Base-by-base conservation (phyloP, 2,113 vertebrate species). In the Thermophis baileyi region DNA sequence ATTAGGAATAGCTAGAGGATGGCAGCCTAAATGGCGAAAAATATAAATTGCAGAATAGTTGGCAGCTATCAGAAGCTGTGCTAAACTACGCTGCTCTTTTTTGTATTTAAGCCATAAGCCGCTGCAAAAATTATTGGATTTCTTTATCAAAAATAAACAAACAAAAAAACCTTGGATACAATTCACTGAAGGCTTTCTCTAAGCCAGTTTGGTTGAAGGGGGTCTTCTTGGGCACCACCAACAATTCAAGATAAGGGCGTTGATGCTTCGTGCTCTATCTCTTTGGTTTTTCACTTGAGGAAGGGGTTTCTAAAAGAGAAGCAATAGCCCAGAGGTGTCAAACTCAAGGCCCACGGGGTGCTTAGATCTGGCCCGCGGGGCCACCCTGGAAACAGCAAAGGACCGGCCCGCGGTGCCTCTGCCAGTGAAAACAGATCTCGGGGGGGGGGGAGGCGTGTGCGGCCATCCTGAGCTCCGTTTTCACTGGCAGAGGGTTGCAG, bases 71-170 rank as follows among this genome's bases (percentile, higher is more conserved):
- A 90, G 94, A 91, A 91, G 94, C 95, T 95, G 93, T 94, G 96
- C 95, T 69, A 91, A 94, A 88, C 92, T 94, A 94, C 27, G 93
- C 90, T 53, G 5, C 94, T 89, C 51, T 25, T 90, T 90, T 95
- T 57, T 92, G 74, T 90, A 94, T 95, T 95, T 96, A 96, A 97
- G 96, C 95, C 88, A 91, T 91, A 92, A 92, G 69, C 0, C 6
- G 11, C 25, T 16, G 88, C 50, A 87, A 51, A 25, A 57, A 92
- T 49, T 87, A 94, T 94, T 81, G 88, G 90, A 87, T 94, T 94
- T 91, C 57, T 93, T 94, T 89, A 89, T 49, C 51, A 91, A 87
- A 47, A 27, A 90, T 14, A 91, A 53, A 92, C 81, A 46, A 25
- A 89, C 20, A 90, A 46, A 85, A n/a, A 53, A 25, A 14, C 4